phyloP scores from a whole-genome alignment of 2,113 vertebrate species.

The Thermophis baileyi region DNA sequence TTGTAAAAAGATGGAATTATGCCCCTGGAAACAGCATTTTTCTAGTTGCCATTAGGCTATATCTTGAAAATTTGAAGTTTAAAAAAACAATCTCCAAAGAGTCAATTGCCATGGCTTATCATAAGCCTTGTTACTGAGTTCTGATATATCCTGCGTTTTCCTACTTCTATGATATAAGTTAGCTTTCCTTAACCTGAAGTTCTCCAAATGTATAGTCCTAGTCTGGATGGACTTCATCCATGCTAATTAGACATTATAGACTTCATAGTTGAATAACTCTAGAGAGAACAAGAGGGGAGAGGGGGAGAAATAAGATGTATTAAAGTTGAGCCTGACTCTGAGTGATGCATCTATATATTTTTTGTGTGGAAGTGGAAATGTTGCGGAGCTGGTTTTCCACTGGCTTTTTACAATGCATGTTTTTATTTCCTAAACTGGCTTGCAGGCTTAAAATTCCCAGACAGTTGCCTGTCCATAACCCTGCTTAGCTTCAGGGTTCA shows the following conservation, averaged over 20 bases:
- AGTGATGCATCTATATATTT: background rate
- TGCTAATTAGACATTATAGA: background rate
- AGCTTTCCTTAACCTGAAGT: background rate
- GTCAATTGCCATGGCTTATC: background rate
- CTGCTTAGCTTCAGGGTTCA: background rate
- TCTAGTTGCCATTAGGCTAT: background rate
- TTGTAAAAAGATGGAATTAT: background rate
- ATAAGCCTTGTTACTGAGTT: background rate
- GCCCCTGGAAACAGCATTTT: background rate
- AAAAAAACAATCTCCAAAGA: background rate
- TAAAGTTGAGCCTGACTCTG: background rate
- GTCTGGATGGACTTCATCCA: background rate
- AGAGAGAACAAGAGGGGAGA: background rate
- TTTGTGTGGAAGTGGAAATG: background rate
- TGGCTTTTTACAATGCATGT: background rate
- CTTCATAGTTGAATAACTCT: background rate
- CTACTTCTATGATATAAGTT: background rate
- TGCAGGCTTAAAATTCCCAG: background rate
- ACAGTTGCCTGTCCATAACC: background rate
- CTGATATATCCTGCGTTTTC: background rate
- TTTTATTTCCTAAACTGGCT: background rate
- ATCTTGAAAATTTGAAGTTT: background rate
- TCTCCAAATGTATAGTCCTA: background rate
- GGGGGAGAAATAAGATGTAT: background rate
- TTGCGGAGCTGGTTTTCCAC: background rate